Base-by-base conservation (phyloP, 2,888 invertebrate genomes). In the Steinernema hermaphroditum region DNA sequence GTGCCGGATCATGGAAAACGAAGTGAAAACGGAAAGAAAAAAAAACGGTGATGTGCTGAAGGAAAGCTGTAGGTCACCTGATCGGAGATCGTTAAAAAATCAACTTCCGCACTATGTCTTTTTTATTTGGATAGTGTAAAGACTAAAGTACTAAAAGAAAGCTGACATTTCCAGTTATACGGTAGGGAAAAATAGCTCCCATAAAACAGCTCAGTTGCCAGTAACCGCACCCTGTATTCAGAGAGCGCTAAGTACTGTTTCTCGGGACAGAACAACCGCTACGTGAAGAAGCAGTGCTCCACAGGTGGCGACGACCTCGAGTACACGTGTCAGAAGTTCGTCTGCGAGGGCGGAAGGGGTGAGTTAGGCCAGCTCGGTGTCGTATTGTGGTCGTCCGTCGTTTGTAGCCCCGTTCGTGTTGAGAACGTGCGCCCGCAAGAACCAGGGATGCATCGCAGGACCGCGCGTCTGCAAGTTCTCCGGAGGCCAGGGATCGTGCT, bases 261-360 rank as follows among this genome's bases (percentile, higher is more conserved):
- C 72, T 81, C 81, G 19, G 83, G 83, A 12, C 81, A 82, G 14
- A 83, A 83, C 74, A 77, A 77, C 29, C 75, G 78, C 22, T 83
- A 77, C 75, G 72, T 75, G 16, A 57, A 73, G 22, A 78, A 78
- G 46, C 81, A 77, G 49, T 83, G 83, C 71, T 82, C 81, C 29
- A 77, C 77, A 0, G 83, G 83, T 24, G 74, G 76, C 9, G 72
- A 68, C 14, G 76, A 76, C 27, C 76, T 76, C 43, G 80, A 82
- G n/a, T 83, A 79, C 70, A 79, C 80, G n/a, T 83, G 83, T 54
- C 83, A 83, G 68, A 83, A 82, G 49, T 83, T 83, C 75, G 76
- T 76, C 8, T 83, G 83, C 72, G 83, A 83, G 76, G 83, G 83
- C 37, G 83, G 83, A 70, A 80, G 75, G 76, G 83, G 83, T 83